A percentile compares a stretch with the other conserved stretches of the same genome.
Evolutionary conservation across 2,888 invertebrate species (phyloP).

Genomic region (Scaptomyza flava): DNA sequence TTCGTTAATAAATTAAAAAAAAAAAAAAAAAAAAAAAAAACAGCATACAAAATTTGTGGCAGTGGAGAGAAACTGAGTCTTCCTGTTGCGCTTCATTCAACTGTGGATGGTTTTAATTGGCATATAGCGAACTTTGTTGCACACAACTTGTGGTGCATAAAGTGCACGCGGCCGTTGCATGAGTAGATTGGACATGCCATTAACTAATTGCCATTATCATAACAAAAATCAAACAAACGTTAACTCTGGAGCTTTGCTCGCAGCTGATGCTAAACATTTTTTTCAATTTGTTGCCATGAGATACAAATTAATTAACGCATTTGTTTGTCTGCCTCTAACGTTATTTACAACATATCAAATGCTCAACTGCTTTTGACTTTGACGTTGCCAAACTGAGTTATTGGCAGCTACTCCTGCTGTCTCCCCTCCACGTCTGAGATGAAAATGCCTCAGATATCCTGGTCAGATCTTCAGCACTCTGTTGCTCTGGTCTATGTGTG

Average conservation of each 20-base stretch:
- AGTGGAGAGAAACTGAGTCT: not conserved
- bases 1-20: no score
- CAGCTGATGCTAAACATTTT: not conserved
- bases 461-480: constrained; percentile 4
- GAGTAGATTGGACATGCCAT: constrained; percentile 3
- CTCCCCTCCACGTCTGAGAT: constrained; percentile 21
- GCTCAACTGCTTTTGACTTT: constrained; percentile 29
- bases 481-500: not conserved
- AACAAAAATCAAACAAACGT: constrained; percentile 3
- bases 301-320: constrained; percentile 58
- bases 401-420: constrained; percentile 24
- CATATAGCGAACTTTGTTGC: constrained; percentile 33
- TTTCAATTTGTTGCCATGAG: constrained; percentile 17
- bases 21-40: no score
- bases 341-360: constrained; percentile 15
- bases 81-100: not conserved
- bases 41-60: constrained; percentile 11
- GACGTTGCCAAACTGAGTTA: constrained; percentile 29
- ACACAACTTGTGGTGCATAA: constrained; percentile 16
- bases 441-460: no score
- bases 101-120: constrained; percentile 33
- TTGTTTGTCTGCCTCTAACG: constrained; percentile 17
- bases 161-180: not conserved
- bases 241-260: not conserved
- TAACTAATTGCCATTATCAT: constrained; percentile 49